Conservation (phyloP, 2,888 invertebrate species). For the Nowickia ferox region DNA sequence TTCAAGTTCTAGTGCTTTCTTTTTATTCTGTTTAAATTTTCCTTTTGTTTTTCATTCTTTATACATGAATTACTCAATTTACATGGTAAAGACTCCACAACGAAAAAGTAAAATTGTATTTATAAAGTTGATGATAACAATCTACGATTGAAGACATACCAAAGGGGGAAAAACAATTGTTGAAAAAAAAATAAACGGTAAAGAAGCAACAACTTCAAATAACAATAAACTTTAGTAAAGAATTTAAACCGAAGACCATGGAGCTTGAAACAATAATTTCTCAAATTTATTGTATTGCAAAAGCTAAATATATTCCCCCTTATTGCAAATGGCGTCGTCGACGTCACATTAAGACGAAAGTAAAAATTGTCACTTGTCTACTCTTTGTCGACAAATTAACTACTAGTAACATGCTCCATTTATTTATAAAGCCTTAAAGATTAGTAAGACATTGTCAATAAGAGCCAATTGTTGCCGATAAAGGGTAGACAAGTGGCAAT, state of each 20-base stretch:
- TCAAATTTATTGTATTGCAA: not conserved
- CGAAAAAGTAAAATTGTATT: constrained; percentile 48
- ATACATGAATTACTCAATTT: constrained; percentile 66
- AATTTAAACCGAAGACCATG: constrained; percentile 9
- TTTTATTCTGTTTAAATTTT: not conserved
- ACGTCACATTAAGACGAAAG: no score
- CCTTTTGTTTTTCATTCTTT: not conserved
- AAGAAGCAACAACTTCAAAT: constrained; percentile 40
- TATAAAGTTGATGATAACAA: constrained; percentile 63
- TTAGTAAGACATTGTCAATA: no score
- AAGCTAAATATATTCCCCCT: constrained; percentile 31
- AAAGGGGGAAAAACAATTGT: constrained; percentile 21
- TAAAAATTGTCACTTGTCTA: no score
- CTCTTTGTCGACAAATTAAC: no score
- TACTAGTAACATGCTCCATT: no score
- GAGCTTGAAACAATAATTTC: constrained; percentile 18
- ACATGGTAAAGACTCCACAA: constrained; percentile 47
- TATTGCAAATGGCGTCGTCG: no score
- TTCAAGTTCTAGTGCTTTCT: constrained; percentile 25
- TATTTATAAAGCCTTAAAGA: no score
- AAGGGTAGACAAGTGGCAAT: no score
- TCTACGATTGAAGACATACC: constrained; percentile 38
- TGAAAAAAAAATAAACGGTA: not conserved
- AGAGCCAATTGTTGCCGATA: no score
- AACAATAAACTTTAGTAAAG: constrained; percentile 2